Conservation (phyloP, 2,888 invertebrate species). For the Catonia carolina region DNA sequence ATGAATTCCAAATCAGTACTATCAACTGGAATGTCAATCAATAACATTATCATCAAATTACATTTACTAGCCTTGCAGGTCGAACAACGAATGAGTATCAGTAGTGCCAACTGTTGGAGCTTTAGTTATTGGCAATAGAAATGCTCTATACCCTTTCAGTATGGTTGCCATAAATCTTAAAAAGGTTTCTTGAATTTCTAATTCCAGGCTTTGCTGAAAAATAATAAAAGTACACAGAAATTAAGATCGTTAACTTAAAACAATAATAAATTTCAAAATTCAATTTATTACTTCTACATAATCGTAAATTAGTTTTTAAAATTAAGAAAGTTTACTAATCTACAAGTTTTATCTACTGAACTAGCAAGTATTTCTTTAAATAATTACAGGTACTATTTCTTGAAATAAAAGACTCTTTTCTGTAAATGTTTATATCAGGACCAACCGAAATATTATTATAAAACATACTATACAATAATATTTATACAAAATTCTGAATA, state of each 20-base stretch:
- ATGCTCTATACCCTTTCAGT: conserved; percentile 81
- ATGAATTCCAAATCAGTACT: too few species aligned
- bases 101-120: conserved; percentile 91
- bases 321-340: too few species aligned
- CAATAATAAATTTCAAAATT: not conserved
- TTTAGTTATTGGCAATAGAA: conserved; percentile 84
- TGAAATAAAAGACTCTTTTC: too few species aligned
- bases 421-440: too few species aligned
- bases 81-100: conserved; percentile 91
- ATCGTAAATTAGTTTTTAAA: conserved; percentile 2
- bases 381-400: too few species aligned
- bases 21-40: too few species aligned
- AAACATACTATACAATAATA: too few species aligned
- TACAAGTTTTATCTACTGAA: too few species aligned
- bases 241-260: conserved; percentile 10
- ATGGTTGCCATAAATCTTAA: conserved; percentile 90
- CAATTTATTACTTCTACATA: conserved; percentile 2
- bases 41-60: too few species aligned
- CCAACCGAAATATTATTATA: too few species aligned
- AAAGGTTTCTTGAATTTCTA: conserved; percentile 96
- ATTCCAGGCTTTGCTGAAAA: conserved; percentile 69
- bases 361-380: too few species aligned
- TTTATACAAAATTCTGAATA: too few species aligned
- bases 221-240: conserved; percentile 12
- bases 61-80: conserved; percentile 57